phyloP scores from a whole-genome alignment of 92 coral and sea anemone genomes.

The Bergia sp. region DNA sequence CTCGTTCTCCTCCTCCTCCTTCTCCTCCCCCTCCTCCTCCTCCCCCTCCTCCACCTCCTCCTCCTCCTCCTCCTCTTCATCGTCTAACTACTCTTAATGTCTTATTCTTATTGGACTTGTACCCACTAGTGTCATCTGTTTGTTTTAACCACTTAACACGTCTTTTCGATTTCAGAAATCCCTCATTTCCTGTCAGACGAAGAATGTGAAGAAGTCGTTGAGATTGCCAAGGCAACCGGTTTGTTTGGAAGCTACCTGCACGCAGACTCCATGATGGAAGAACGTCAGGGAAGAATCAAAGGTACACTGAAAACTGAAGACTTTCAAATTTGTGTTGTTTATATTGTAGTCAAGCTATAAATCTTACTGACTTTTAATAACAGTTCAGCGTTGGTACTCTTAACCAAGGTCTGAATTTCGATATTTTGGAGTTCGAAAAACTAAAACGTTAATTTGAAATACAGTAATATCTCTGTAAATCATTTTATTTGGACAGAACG shows the following conservation, averaged over 20 bases:
- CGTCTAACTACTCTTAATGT: too few species aligned
- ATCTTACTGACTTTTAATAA: neutral
- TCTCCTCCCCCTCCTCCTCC: too few species aligned
- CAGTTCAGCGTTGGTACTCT: neutral
- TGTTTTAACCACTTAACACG: neutral
- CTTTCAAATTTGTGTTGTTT: neutral
- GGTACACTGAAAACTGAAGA: neutral
- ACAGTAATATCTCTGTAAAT: neutral
- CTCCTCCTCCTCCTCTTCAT: too few species aligned
- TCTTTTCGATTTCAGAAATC: constrained; percentile 60
- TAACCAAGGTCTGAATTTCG: neutral
- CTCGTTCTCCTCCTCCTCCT: too few species aligned
- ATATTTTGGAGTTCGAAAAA: neutral
- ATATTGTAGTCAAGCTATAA: neutral
- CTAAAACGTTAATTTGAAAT: neutral
- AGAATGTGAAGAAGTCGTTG: constrained; percentile 83
- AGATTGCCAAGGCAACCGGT: constrained; percentile 71
- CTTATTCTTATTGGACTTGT: neutral
- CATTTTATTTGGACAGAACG: neutral
- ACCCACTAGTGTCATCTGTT: neutral
- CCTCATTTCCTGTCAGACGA: constrained; percentile 80
- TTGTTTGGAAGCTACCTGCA: constrained; percentile 73
- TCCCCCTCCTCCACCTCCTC: too few species aligned
- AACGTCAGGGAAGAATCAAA: constrained; percentile 54
- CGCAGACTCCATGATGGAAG: constrained; percentile 58